These are phyloP conservation scores for Furcifer pardalis DNA, from an alignment of 2,797 vertebrate species.

Conservation along the genomic window DNA sequence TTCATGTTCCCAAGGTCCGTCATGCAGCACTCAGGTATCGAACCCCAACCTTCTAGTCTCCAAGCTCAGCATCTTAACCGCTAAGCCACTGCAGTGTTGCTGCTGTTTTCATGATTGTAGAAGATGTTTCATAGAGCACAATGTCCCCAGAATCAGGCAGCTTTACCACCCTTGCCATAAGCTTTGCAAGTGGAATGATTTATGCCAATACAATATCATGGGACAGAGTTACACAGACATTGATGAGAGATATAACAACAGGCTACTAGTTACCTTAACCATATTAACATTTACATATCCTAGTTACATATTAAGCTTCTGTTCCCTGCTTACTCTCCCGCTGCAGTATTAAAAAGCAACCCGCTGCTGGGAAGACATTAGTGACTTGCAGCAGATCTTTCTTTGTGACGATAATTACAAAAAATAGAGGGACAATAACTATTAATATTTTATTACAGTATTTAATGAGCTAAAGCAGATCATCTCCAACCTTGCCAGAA, in stretches of 20 bases:
- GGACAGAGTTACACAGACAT: not conserved
- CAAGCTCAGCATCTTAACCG: too few species aligned
- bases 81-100: too few species aligned
- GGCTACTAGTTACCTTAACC: not conserved
- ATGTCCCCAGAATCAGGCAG: not conserved
- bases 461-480: constrained; percentile 79
- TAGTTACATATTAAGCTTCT: constrained; percentile 66
- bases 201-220: not conserved
- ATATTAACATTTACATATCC: constrained; percentile 50
- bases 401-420: constrained; percentile 79
- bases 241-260: not conserved
- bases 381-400: constrained; percentile 74
- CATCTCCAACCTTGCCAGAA: constrained; percentile 72
- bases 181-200: not conserved
- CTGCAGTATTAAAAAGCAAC: constrained; percentile 71
- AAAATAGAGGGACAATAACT: constrained; percentile 80
- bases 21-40: too few species aligned
- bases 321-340: constrained; percentile 42
- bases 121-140: not conserved
- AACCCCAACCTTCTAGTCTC: too few species aligned
- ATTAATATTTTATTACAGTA: constrained; percentile 80
- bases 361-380: constrained; percentile 77
- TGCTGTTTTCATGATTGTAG: not conserved
- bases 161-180: not conserved
- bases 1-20: too few species aligned